Evolutionary conservation across 2,797 vertebrate genomes (phyloP).

Genomic region (Chloroceryle inda): DNA sequence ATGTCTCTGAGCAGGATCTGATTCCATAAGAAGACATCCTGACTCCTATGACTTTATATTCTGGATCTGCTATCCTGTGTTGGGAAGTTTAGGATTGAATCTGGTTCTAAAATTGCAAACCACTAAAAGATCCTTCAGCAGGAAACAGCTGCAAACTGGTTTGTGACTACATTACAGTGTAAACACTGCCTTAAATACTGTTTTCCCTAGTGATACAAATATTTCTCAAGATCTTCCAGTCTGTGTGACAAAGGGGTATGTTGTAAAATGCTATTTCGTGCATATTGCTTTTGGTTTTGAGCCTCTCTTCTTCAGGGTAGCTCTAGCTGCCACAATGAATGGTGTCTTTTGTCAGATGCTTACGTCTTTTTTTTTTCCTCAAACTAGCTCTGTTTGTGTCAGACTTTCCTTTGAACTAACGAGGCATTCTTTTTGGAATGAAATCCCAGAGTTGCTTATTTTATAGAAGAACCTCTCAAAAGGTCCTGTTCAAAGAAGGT

Average conservation of each 20-base stretch:
- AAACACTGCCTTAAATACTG: not conserved
- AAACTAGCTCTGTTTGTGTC: not conserved
- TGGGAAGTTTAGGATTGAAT: not conserved
- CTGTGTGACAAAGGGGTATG: rapidly evolving
- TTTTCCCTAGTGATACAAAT: not conserved
- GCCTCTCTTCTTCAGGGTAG: not conserved
- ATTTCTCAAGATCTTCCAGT: not conserved
- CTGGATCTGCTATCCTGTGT: not conserved
- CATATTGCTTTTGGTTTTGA: not conserved
- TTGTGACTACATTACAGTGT: not conserved
- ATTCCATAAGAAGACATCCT: not conserved
- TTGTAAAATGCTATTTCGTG: not conserved
- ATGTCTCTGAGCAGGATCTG: not conserved
- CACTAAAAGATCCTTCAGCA: not conserved
- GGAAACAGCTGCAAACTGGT: not conserved
- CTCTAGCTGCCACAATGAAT: not conserved
- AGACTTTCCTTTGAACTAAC: not conserved
- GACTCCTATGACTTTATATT: not conserved
- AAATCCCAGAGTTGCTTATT: not conserved
- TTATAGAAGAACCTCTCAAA: not conserved
- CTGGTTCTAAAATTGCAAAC: not conserved
- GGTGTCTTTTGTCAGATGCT: not conserved
- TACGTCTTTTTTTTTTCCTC: not conserved
- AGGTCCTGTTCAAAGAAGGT: not conserved
- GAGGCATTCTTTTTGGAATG: not conserved